Evolutionary conservation across 2,888 invertebrate species (phyloP).

Genomic region (Clivina fossor): DNA sequence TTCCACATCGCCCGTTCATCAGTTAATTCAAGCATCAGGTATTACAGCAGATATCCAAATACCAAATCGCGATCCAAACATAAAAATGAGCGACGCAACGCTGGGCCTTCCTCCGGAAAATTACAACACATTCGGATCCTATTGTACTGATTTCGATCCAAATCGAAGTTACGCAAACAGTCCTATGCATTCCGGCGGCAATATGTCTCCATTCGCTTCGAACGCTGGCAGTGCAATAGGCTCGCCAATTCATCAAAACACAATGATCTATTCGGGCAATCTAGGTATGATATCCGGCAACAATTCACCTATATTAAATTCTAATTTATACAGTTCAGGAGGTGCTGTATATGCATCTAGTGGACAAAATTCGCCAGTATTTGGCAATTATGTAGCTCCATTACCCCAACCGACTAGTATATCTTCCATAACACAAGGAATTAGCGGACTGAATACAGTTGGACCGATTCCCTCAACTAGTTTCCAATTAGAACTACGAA

Average conservation of each 20-base stretch:
- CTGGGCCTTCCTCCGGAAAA: slow-evolving; percentile 40
- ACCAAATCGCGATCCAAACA: slow-evolving; percentile 35
- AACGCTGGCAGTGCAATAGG: slow-evolving; percentile 47
- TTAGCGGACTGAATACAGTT: slow-evolving; percentile 74
- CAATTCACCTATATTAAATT: slow-evolving; percentile 48
- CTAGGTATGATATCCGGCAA: slow-evolving; percentile 45
- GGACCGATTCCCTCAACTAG: slow-evolving; percentile 64
- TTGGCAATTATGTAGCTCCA: slow-evolving; percentile 10
- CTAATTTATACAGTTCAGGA: slow-evolving; percentile 46
- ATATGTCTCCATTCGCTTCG: slow-evolving; percentile 46
- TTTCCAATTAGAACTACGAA: slow-evolving; percentile 48
- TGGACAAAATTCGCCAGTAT: slow-evolving; percentile 41
- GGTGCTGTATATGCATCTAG: slow-evolving; percentile 48
- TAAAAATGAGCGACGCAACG: slow-evolving; percentile 42
- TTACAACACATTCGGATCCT: slow-evolving; percentile 31
- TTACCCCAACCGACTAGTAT: slow-evolving; percentile 48
- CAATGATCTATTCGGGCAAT: slow-evolving; percentile 44
- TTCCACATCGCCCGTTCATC: slow-evolving; percentile 64
- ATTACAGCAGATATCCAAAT: neutral
- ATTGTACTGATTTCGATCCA: slow-evolving; percentile 38
- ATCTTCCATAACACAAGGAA: slow-evolving; percentile 64
- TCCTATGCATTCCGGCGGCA: slow-evolving; percentile 44
- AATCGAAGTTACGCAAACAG: slow-evolving; percentile 42
- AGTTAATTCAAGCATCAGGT: slow-evolving; percentile 45
- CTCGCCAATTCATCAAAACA: slow-evolving; percentile 47